These are phyloP conservation scores for Ivindomyrus marchei DNA, from an alignment of 2,113 vertebrate genomes.

Conservation along the genomic window DNA sequence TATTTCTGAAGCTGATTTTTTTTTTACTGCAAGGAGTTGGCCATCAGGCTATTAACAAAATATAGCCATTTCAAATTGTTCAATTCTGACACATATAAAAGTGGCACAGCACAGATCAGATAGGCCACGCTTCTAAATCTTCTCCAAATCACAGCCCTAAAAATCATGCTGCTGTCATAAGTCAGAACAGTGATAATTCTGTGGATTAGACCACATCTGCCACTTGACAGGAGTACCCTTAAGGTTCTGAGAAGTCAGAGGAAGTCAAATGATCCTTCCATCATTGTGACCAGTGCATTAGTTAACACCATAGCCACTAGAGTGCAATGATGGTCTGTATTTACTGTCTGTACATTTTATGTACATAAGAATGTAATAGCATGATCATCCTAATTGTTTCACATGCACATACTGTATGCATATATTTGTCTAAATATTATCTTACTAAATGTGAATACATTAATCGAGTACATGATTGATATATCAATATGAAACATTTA, in stretches of 20 bases:
- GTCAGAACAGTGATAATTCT: neutral
- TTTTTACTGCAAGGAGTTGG: neutral
- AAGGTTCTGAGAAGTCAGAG: neutral
- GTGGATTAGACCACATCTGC: neutral
- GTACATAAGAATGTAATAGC: neutral
- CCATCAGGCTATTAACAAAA: neutral
- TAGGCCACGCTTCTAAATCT: neutral
- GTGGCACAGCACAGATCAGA: neutral
- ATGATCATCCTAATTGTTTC: neutral
- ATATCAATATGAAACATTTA: neutral
- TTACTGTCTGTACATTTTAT: neutral
- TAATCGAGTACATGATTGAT: neutral
- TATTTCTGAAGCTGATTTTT: neutral
- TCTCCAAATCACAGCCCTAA: neutral
- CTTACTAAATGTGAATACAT: neutral
- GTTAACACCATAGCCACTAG: slow-evolving; percentile 12
- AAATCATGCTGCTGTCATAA: neutral
- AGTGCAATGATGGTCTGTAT: slow-evolving; percentile 6
- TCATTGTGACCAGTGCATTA: slow-evolving; percentile 1
- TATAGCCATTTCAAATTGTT: neutral
- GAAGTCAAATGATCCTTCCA: neutral
- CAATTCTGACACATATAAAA: neutral
- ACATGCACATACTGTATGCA: neutral
- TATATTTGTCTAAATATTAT: neutral
- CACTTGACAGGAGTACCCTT: neutral